These are phyloP conservation scores for Corythoichthys haematopterus DNA, from an alignment of 2,113 vertebrate species.

Conservation along the genomic window DNA sequence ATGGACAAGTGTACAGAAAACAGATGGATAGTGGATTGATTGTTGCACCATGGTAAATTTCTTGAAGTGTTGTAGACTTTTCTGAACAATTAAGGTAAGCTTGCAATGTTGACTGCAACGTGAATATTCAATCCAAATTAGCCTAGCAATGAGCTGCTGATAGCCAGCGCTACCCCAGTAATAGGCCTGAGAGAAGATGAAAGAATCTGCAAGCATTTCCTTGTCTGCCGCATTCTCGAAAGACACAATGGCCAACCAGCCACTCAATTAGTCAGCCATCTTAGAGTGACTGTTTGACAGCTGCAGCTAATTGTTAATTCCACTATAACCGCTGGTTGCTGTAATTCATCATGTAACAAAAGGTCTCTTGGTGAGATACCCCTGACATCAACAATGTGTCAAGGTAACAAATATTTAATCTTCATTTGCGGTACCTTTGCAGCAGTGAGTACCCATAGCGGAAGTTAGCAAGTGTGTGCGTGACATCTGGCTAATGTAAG, in stretches of 20 bases:
- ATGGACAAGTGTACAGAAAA: neutral
- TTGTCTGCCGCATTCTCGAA: constrained; percentile 67
- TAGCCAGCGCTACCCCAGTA: constrained; percentile 47
- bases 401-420: constrained; percentile 73
- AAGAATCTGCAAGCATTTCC: constrained; percentile 62
- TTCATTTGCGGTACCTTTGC: constrained; percentile 72
- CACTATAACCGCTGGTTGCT: constrained; percentile 85
- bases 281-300: constrained; percentile 88
- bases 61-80: constrained; percentile 17
- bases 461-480: constrained; percentile 46
- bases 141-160: constrained; percentile 40
- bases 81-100: constrained; percentile 70
- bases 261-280: constrained; percentile 92
- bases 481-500: constrained; percentile 60
- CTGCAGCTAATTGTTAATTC: constrained; percentile 91
- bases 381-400: constrained; percentile 75
- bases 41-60: constrained; percentile 11
- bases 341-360: constrained; percentile 97
- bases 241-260: constrained; percentile 86
- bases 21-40: neutral
- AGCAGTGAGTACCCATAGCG: neutral
- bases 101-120: constrained; percentile 64
- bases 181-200: constrained; percentile 68
- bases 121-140: constrained; percentile 75
- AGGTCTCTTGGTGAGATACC: constrained; percentile 74